phyloP scores from a whole-genome alignment of 30 jellyfish, hydroid and myxozoan genomes.

The Rhopilema esculentum region DNA sequence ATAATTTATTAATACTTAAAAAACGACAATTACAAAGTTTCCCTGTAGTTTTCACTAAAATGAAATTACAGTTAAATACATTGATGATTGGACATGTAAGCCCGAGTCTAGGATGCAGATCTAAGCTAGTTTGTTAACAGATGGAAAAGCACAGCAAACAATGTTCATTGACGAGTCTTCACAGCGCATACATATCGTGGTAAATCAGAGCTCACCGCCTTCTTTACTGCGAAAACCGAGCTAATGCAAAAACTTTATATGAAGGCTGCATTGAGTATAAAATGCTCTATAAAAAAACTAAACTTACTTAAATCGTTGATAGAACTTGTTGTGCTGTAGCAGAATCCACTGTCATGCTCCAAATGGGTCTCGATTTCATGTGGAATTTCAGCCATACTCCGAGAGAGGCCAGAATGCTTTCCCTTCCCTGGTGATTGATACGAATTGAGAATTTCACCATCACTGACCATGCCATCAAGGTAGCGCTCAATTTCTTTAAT shows the following conservation, averaged over 20 bases:
- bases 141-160: no score
- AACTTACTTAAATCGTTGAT: constrained; percentile 90
- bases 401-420: constrained; percentile 71
- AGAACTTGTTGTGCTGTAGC: constrained; percentile 97
- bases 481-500: constrained; percentile 81
- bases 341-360: constrained; percentile 95
- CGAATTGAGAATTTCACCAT: constrained; percentile 82
- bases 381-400: constrained; percentile 80
- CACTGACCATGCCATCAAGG: constrained; percentile 85
- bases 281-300: background rate
- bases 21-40: background rate
- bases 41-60: no score
- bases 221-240: no score
- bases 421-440: constrained; percentile 73
- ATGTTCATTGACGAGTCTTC: no score
- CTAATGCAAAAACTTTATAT: no score
- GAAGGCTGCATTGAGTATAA: no score
- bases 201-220: no score
- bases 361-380: constrained; percentile 53
- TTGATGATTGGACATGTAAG: no score
- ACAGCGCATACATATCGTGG: no score
- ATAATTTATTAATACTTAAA: background rate
- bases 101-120: no score
- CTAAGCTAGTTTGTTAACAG: no score
- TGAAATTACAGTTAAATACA: no score